A percentile compares a stretch with the other conserved stretches of the same genome.
These are phyloP conservation scores for Lutraria rhynchaena DNA, from an alignment of 1,140 invertebrate genomes.

Conservation along the genomic window DNA sequence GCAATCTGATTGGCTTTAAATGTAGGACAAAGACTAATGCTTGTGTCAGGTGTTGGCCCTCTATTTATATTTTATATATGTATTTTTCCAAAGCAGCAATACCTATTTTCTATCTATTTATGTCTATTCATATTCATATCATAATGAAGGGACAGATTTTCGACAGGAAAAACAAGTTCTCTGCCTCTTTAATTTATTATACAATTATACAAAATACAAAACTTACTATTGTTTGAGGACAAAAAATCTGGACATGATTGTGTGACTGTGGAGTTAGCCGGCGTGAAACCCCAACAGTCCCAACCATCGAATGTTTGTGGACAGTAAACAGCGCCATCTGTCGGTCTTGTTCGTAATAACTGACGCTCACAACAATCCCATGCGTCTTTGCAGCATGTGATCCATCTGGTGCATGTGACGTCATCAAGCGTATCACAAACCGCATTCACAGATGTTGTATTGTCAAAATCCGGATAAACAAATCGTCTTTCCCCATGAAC, in stretches of 20 bases:
- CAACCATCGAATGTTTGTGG: constrained; percentile 49
- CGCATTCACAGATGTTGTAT: constrained; percentile 1
- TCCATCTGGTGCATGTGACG: constrained; percentile 12
- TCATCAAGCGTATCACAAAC: constrained; percentile 15
- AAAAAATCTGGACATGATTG: constrained; percentile 14
- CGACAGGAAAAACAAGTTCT: too few species aligned
- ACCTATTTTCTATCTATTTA: too few species aligned
- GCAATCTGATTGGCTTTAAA: too few species aligned
- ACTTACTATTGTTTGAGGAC: neutral
- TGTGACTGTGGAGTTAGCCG: neutral
- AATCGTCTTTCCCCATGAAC: too few species aligned
- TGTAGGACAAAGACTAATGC: too few species aligned
- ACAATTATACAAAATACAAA: neutral
- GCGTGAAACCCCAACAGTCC: constrained; percentile 37
- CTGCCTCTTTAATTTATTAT: too few species aligned
- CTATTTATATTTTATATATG: too few species aligned
- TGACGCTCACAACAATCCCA: constrained; percentile 44
- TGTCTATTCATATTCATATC: too few species aligned
- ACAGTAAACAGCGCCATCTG: neutral
- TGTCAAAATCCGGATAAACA: constrained; percentile 19
- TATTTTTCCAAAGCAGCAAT: too few species aligned
- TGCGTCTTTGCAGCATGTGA: constrained; percentile 23
- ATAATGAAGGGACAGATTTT: too few species aligned
- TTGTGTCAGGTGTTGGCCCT: too few species aligned
- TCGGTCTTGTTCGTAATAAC: neutral